phyloP scores from a whole-genome alignment of 2,113 vertebrate species.

The Synchiropus splendidus region DNA sequence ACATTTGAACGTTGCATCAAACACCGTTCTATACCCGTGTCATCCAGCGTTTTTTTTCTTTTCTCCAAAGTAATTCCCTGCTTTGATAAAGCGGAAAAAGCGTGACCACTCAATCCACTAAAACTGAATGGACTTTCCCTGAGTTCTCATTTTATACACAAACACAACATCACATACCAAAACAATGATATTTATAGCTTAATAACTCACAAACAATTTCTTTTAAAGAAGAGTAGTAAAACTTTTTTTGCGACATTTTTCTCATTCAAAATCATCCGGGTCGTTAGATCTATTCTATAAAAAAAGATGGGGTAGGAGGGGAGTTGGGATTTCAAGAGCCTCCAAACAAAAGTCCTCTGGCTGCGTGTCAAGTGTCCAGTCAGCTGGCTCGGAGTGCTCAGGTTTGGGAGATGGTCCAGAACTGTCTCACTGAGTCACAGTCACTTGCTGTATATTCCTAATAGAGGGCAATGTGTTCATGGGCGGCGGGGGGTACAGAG shows the following conservation, averaged over 20 bases:
- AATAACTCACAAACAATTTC: conserved; percentile 62
- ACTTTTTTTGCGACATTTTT: background rate
- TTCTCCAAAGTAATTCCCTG: conserved; percentile 19
- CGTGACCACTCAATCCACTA: conserved; percentile 31
- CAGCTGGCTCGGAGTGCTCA: conserved; percentile 67
- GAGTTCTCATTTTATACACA: conserved; percentile 56
- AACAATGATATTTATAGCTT: conserved; percentile 68
- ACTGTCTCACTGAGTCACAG: conserved; percentile 71
- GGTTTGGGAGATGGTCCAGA: conserved; percentile 45
- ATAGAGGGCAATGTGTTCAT: conserved; percentile 77
- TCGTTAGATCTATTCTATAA: conserved; percentile 67
- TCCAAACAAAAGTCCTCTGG: conserved; percentile 46
- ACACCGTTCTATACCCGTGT: conserved; percentile 46
- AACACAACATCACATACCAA: conserved; percentile 55
- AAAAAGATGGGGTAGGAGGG: conserved; percentile 29
- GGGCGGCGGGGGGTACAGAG: conserved; percentile 72
- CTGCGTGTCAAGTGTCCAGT: conserved; percentile 43
- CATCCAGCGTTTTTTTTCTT: conserved; percentile 26
- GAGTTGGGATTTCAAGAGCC: conserved; percentile 62
- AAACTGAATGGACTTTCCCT: conserved; percentile 24
- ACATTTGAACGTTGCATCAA: conserved; percentile 58
- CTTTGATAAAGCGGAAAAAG: conserved; percentile 32
- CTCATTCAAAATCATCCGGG: conserved; percentile 13
- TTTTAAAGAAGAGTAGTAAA: conserved; percentile 24
- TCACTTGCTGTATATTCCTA: conserved; percentile 80